Base-by-base conservation (phyloP, 1,140 invertebrate genomes). In the Sitobion miscanthi region DNA sequence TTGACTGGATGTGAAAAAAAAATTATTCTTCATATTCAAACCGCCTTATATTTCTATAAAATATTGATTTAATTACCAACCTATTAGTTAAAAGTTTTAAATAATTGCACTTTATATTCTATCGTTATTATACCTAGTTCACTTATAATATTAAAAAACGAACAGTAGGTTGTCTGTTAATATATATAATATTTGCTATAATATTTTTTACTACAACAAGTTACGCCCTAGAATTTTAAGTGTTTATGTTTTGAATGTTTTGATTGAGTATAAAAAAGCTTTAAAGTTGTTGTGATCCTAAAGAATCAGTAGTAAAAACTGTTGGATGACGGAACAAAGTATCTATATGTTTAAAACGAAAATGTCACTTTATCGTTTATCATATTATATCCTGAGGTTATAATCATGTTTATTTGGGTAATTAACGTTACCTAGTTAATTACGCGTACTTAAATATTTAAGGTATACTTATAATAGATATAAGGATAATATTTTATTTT, bases 221-320 rank as follows among this genome's bases (percentile, higher is more conserved):
- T 35, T 82, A 4, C 52, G 2, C 35, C 8, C 35, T 83, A 38
- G 35, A 82, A 82, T 17, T 35, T 21, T 38, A 82, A 82, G 77
- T 82, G 77, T 35, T 82, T 35, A 82, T 82, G n/a, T 82, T 82
- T 85, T 85, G 38, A 45, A 85, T 42, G 38, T 45, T 85, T 85
- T 85, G 38, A 85, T 85, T 85, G 21, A 11, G 23, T 25, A 85
- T 42, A 85, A 25, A 42, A 83, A 83, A 83, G 35, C 77, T 38
- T 38, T 83, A 83, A 38, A 38, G 35, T 35, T 35, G 17, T 82
- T 83, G 23, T 42, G 35, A 87, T 25, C 17, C 4, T 87, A 87
- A 30, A n/a, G 30, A 87, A 87, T 47, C 49, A 47, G 85, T 87
- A 87, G 45, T 87, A 87, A 87, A 77, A 87, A 47, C 45, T 87